phyloP scores from a whole-genome alignment of 1,140 invertebrate genomes.

The Lanistes nyassanus region DNA sequence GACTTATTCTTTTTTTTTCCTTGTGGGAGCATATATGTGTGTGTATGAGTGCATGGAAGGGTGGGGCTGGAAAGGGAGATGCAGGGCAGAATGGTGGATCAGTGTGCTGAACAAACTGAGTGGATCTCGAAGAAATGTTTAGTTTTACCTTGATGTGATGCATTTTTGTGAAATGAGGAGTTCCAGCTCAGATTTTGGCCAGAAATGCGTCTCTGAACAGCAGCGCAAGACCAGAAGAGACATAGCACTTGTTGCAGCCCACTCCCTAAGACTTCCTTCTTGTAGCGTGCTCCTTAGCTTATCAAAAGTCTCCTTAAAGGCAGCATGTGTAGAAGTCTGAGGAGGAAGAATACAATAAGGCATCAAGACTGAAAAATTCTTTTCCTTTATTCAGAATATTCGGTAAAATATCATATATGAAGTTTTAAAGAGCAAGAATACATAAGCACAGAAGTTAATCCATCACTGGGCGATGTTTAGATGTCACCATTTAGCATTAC shows the following conservation, averaged over 20 bases:
- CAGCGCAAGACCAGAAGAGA: slow-evolving; percentile 18
- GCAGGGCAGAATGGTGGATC: no score
- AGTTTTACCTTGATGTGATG: slow-evolving; percentile 25
- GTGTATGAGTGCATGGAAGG: background rate
- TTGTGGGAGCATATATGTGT: background rate
- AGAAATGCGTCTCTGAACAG: slow-evolving; percentile 29
- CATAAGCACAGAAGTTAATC: no score
- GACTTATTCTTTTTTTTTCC: background rate
- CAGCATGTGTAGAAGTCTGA: slow-evolving; percentile 25
- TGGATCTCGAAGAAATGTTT: background rate
- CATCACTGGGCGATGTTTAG: no score
- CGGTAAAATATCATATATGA: no score
- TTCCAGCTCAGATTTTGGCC: slow-evolving; percentile 25
- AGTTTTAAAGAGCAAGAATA: no score
- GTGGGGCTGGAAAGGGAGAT: background rate
- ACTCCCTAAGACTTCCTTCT: background rate
- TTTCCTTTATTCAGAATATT: background rate
- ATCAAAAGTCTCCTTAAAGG: slow-evolving; percentile 3
- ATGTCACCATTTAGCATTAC: no score
- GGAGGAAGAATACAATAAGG: slow-evolving; percentile 3
- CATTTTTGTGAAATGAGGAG: slow-evolving; percentile 21
- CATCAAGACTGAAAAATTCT: background rate
- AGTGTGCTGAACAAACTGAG: background rate
- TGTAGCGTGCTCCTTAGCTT: background rate
- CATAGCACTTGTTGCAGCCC: slow-evolving; percentile 3